Evolutionary conservation across 2,113 vertebrate genomes (phyloP).

Genomic region (Malurus melanocephalus): DNA sequence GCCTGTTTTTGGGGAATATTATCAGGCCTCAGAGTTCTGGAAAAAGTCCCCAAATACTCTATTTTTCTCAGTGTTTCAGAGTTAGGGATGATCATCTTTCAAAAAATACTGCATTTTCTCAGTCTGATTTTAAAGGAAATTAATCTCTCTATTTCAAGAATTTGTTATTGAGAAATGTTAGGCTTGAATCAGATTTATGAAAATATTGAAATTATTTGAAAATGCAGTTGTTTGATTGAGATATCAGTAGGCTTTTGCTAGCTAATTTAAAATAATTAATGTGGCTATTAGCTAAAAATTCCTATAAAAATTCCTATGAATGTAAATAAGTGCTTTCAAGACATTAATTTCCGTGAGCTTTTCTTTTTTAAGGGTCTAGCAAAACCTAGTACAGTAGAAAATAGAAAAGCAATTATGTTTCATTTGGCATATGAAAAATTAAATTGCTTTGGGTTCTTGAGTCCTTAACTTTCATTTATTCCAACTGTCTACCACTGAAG

Average conservation of each 20-base stretch:
- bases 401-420: constrained; percentile 8
- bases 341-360: background rate
- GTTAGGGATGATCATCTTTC: fast-evolving
- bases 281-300: background rate
- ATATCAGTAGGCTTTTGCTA: background rate
- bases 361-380: background rate
- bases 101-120: background rate
- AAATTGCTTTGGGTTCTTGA: background rate
- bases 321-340: background rate
- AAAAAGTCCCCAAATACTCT: background rate
- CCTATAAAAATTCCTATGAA: background rate
- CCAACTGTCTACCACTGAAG: constrained; percentile 8
- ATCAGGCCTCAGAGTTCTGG: background rate
- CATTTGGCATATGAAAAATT: background rate
- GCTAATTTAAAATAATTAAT: background rate
- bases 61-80: background rate
- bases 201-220: background rate
- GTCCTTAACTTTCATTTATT: constrained; percentile 32
- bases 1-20: background rate
- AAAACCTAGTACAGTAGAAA: background rate
- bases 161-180: background rate
- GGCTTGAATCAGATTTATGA: background rate
- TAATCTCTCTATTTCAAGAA: background rate
- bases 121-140: background rate
- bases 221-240: background rate